Conservation (phyloP, 1,140 invertebrate genomes). For the Drosophila teissieri region DNA sequence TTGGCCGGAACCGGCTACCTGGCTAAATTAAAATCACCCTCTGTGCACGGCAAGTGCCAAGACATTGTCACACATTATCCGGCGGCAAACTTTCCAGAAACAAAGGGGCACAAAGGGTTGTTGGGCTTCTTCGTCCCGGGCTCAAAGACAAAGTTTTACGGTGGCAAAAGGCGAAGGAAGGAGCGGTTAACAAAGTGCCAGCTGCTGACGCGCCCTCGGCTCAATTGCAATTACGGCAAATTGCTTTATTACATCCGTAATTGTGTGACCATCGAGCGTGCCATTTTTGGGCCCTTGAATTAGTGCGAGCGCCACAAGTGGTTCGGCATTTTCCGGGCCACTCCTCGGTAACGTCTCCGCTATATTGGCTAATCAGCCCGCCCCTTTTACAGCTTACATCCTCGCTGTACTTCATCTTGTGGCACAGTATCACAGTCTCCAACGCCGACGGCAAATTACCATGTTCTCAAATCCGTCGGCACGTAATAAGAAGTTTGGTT, state of each 20-base stretch:
- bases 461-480: slow-evolving; percentile 48
- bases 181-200: slow-evolving; percentile 14
- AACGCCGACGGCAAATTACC: slow-evolving; percentile 27
- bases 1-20: slow-evolving; percentile 10
- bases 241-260: slow-evolving; percentile 84
- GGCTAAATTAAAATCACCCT: slow-evolving; percentile 79
- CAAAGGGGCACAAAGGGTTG: slow-evolving; percentile 57
- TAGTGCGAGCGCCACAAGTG: slow-evolving; percentile 75
- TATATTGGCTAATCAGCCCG: neutral
- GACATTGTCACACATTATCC: slow-evolving; percentile 76
- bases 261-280: slow-evolving; percentile 84
- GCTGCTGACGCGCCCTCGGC: slow-evolving; percentile 56
- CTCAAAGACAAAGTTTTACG: slow-evolving; percentile 48
- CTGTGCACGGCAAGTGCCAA: slow-evolving; percentile 72
- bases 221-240: slow-evolving; percentile 84
- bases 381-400: neutral
- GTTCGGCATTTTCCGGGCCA: slow-evolving; percentile 36
- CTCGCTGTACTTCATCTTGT: slow-evolving; percentile 7
- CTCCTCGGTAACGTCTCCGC: slow-evolving; percentile 2
- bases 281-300: slow-evolving; percentile 77
- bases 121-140: neutral
- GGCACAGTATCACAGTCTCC: slow-evolving; percentile 25
- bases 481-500: neutral
- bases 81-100: slow-evolving; percentile 52
- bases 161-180: slow-evolving; percentile 4